Evolutionary conservation across 1,140 invertebrate genomes (phyloP).

Genomic region (Phocides pigmalion): DNA sequence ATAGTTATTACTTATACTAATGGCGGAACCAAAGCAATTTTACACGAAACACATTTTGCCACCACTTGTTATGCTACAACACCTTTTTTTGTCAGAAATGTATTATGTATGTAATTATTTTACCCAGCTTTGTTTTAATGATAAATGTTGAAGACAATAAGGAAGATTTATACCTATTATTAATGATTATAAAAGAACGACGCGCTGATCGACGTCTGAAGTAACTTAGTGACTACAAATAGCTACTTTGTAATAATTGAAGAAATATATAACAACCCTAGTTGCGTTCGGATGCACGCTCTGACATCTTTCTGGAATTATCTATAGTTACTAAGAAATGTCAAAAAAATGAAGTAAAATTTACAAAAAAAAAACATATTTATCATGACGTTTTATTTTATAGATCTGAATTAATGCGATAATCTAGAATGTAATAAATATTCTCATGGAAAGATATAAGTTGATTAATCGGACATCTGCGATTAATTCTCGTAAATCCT

Average conservation of each 20-base stretch:
- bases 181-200: slow-evolving; percentile 73
- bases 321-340: not conserved
- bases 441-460: slow-evolving; percentile 3
- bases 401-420: slow-evolving; percentile 16
- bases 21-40: slow-evolving; percentile 76
- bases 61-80: slow-evolving; percentile 76
- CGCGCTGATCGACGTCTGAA: slow-evolving; percentile 74
- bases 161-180: slow-evolving; percentile 80
- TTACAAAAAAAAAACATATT: not conserved
- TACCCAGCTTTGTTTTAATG: slow-evolving; percentile 70
- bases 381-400: slow-evolving; percentile 9
- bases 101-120: slow-evolving; percentile 39
- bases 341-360: slow-evolving; percentile 3
- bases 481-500: slow-evolving; percentile 23
- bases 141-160: slow-evolving; percentile 82
- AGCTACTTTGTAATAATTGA: slow-evolving; percentile 44
- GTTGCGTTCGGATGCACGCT: slow-evolving; percentile 50
- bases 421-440: slow-evolving; percentile 5
- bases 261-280: slow-evolving; percentile 42
- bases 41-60: slow-evolving; percentile 60
- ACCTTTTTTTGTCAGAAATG: slow-evolving; percentile 47
- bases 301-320: slow-evolving; percentile 15
- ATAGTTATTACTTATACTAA: slow-evolving; percentile 62
- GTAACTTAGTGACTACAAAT: slow-evolving; percentile 46
- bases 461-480: slow-evolving; percentile 2